phyloP scores from a whole-genome alignment of 2,888 invertebrate genomes.

The Galeruca laticollis region DNA sequence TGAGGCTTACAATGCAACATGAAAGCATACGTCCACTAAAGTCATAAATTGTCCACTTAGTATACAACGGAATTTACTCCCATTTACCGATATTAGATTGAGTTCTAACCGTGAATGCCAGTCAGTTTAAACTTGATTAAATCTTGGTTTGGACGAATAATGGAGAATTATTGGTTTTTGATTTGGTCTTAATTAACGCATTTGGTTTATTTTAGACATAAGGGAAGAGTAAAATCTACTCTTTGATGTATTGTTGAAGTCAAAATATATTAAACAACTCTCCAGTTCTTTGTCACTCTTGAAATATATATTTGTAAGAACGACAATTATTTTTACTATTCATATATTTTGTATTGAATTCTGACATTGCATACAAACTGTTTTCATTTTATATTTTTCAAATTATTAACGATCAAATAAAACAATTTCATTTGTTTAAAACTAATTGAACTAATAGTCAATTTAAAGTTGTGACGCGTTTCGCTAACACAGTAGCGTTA shows the following conservation, averaged over 20 bases:
- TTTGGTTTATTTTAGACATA: neutral
- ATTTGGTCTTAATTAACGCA: neutral
- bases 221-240: neutral
- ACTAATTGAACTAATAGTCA: too few species aligned
- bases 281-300: too few species aligned
- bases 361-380: too few species aligned
- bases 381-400: too few species aligned
- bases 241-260: neutral
- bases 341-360: too few species aligned
- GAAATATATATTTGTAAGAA: too few species aligned
- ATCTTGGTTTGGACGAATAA: neutral
- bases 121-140: slow-evolving; percentile 1
- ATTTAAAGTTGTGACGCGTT: too few species aligned
- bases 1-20: slow-evolving; percentile 40
- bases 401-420: too few species aligned
- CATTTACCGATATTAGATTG: slow-evolving; percentile 39
- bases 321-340: too few species aligned
- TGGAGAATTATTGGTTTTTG: neutral
- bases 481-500: too few species aligned
- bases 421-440: too few species aligned
- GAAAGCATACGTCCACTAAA: slow-evolving; percentile 36
- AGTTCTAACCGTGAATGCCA: slow-evolving; percentile 21
- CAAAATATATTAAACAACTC: too few species aligned
- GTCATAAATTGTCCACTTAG: slow-evolving; percentile 45
- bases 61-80: slow-evolving; percentile 36